These are phyloP conservation scores for Peromyscus maniculatus DNA, from an alignment of 2,113 vertebrate species.

Conservation along the genomic window DNA sequence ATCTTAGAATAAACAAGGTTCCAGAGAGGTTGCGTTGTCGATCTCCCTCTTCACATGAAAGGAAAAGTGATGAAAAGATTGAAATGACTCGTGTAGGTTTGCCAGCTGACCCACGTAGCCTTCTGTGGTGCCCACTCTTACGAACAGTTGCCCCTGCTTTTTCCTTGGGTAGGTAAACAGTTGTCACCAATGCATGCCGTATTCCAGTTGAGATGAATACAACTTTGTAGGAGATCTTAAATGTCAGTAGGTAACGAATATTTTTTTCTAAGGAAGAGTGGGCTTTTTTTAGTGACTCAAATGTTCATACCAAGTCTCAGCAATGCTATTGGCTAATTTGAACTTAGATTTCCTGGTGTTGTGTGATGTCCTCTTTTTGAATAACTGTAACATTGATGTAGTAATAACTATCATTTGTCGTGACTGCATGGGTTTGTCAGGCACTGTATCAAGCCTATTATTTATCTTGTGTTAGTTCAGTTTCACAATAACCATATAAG, in stretches of 20 bases:
- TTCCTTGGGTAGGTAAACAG: background rate
- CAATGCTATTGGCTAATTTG: background rate
- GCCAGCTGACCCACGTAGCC: background rate
- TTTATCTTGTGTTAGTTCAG: conserved; percentile 1
- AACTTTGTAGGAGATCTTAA: conserved; percentile 32
- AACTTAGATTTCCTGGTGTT: conserved; percentile 29
- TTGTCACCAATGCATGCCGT: background rate
- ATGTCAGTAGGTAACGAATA: background rate
- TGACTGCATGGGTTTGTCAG: background rate
- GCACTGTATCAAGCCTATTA: background rate
- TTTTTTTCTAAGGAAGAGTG: background rate
- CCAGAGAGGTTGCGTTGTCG: background rate
- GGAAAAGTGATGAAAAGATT: background rate
- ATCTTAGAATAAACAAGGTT: background rate
- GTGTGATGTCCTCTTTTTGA: conserved; percentile 37
- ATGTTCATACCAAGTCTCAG: background rate
- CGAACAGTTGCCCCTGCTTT: background rate
- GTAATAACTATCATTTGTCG: conserved; percentile 4
- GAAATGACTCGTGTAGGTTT: background rate
- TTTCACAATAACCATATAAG: background rate
- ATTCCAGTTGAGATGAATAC: background rate
- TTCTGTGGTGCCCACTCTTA: background rate
- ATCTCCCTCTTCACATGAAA: background rate
- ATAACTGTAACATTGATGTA: background rate
- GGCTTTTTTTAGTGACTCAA: background rate